Evolutionary conservation across 2,797 vertebrate species (phyloP).

Genomic region (Acomys russatus): DNA sequence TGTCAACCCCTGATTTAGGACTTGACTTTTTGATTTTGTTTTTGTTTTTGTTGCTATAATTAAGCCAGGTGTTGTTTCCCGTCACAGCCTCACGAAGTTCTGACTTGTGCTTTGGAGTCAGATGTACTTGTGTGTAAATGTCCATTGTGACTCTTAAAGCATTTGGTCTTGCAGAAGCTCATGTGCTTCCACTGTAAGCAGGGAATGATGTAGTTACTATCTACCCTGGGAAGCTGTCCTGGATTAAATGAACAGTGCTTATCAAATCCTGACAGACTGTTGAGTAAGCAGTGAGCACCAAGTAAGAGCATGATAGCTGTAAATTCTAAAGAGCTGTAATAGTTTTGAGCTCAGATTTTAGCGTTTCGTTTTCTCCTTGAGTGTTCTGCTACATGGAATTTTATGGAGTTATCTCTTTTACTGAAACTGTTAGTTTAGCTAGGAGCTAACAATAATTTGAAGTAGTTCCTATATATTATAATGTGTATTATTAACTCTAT

Average conservation of each 20-base stretch:
- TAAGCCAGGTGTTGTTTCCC: not conserved
- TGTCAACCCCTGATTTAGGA: slow-evolving; percentile 41
- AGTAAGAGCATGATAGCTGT: not conserved
- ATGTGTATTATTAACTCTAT: slow-evolving; percentile 8
- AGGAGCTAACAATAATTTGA: slow-evolving; percentile 41
- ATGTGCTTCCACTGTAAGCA: not conserved
- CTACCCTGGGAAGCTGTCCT: not conserved
- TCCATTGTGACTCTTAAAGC: not conserved
- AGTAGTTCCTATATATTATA: slow-evolving; percentile 52
- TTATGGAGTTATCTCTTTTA: slow-evolving; percentile 39
- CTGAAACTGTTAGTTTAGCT: slow-evolving; percentile 48
- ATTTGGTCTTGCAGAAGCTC: not conserved
- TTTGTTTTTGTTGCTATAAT: not conserved
- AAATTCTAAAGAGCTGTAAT: not conserved
- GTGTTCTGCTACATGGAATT: not conserved
- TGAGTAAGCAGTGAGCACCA: not conserved
- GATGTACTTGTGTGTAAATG: not conserved
- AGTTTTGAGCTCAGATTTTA: not conserved
- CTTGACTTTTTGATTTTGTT: slow-evolving; percentile 15
- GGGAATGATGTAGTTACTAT: not conserved
- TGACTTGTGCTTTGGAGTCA: slow-evolving; percentile 42
- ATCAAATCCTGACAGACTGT: not conserved
- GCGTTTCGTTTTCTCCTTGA: slow-evolving; percentile 13
- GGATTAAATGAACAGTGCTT: slow-evolving; percentile 11
- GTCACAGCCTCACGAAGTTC: not conserved